Base-by-base conservation (phyloP, 2,888 invertebrate genomes). In the Crocallis elinguaria region DNA sequence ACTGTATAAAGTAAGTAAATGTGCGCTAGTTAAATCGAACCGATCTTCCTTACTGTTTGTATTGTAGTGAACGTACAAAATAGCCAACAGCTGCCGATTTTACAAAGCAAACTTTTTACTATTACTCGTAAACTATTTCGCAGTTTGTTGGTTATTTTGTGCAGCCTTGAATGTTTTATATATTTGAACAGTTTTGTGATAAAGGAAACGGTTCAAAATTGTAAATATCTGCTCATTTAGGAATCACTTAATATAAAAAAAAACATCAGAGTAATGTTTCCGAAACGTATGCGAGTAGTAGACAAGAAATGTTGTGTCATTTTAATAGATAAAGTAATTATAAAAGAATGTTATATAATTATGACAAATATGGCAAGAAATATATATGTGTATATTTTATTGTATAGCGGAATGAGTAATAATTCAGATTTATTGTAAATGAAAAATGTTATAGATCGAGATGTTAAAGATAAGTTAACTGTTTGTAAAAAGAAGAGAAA, bases 401-500 rank as follows among this genome's bases (percentile, higher is more conserved):
- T 89, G 87, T 88, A 88, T 85, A 90, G 87, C 84, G 83, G 86
- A 88, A 84, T 82, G 88, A 89, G 81, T 85, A 86, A 84, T 84
- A 86, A 84, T 84, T 84, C 86, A 84, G 77, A 87, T 84, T 78
- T 84, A 88, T 87, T 89, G 86, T 88, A 89, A 89, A 88, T 86
- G 82, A 75, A 86, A 79, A 83, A 85, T 89, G 90, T 90, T 91
- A 89, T 86, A 84, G 81, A 88, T 71, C 79, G 83, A 88, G 80
- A 86, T 85, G 87, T 88, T 88, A 88, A 85, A 77, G 82, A 79
- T 90, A 90, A 88, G 90, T 88, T 88, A 88, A 89, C 82, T 90
- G 90, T 91, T 91, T 90, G 90, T 90, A 89, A 90, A 91, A 88
- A 85, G 84, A 84, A 86, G 82, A 88, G 85, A 84, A 85, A 89